Conservation (phyloP, 2,888 invertebrate species). For the Caradrina clavipalpis region DNA sequence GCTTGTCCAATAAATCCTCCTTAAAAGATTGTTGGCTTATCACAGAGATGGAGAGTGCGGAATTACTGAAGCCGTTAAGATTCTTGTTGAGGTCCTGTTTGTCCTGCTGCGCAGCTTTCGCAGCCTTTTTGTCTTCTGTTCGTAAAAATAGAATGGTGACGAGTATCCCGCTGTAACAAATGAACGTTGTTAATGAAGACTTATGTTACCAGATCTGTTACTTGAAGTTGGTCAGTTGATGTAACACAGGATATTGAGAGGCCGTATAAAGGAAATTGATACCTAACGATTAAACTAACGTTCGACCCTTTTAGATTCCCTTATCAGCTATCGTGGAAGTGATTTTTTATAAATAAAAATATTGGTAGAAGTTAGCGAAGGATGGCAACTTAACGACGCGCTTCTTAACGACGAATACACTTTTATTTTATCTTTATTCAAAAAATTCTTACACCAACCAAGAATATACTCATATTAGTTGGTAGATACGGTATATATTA, state of each 20-base stretch:
- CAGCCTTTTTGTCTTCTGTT: constrained; percentile 90
- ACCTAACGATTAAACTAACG: constrained; percentile 30
- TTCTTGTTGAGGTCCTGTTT: constrained; percentile 84
- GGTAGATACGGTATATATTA: background rate
- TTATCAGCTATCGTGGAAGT: constrained; percentile 3
- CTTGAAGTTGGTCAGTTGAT: constrained; percentile 6
- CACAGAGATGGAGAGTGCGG: constrained; percentile 83
- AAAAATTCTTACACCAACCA: background rate
- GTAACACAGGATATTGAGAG: constrained; percentile 10
- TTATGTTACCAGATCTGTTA: background rate
- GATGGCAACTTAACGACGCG: no score
- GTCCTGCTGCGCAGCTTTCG: constrained; percentile 70
- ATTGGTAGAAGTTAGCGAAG: no score
- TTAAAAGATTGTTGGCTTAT: constrained; percentile 87
- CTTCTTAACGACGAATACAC: no score
- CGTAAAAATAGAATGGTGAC: constrained; percentile 94
- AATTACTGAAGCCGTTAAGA: constrained; percentile 86
- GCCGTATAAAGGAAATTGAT: constrained; percentile 26
- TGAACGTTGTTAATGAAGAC: constrained; percentile 37
- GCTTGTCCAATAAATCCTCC: constrained; percentile 83
- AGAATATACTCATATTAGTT: background rate
- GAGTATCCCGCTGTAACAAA: constrained; percentile 92
- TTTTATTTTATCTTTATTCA: background rate
- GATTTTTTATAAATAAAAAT: constrained; percentile 4
- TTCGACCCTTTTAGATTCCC: constrained; percentile 9